Evolutionary conservation across 2,888 invertebrate genomes (phyloP).

Genomic region (Platycnemis pennipes): DNA sequence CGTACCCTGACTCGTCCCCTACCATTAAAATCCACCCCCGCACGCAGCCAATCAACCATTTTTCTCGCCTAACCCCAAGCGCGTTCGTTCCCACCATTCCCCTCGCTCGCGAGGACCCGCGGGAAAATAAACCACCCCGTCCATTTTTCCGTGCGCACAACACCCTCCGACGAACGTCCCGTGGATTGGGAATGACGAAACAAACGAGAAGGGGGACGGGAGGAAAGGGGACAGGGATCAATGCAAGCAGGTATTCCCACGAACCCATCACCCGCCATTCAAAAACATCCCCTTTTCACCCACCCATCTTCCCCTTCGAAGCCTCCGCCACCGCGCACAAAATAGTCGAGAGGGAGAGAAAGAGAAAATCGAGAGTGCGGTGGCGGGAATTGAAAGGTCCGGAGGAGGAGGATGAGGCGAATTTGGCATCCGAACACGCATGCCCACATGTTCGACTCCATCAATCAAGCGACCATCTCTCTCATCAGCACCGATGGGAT

Average conservation of each 20-base stretch:
- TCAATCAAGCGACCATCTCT: slow-evolving; percentile 54
- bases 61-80: too few relatives aligned
- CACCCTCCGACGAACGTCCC: neutral
- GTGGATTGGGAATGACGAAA: slow-evolving; percentile 23
- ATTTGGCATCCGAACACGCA: neutral
- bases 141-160: neutral
- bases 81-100: neutral
- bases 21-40: too few relatives aligned
- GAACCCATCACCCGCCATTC: neutral
- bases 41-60: too few relatives aligned
- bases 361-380: too few relatives aligned
- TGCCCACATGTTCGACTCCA: slow-evolving; percentile 30
- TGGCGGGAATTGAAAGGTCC: neutral
- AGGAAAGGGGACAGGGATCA: neutral
- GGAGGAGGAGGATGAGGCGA: neutral
- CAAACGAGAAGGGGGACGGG: neutral
- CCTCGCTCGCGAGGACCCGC: neutral
- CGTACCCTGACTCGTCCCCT: too few relatives aligned
- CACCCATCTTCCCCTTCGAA: neutral
- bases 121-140: neutral
- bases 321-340: neutral
- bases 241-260: neutral
- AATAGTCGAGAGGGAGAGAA: neutral
- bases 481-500: slow-evolving; percentile 10
- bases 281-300: neutral